Base-by-base conservation (phyloP, 2,888 invertebrate species). In the Teleiodes luculella region DNA sequence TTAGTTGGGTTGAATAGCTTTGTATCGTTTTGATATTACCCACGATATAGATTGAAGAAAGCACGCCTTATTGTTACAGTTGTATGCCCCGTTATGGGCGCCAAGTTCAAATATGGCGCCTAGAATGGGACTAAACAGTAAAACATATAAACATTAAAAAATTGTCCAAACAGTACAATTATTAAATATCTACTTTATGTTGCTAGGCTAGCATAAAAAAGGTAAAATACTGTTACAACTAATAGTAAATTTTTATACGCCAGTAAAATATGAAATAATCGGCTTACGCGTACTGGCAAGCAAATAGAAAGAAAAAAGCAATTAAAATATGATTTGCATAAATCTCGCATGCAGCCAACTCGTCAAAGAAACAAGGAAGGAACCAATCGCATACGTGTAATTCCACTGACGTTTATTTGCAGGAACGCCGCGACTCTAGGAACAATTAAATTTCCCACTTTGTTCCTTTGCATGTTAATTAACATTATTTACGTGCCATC, bases 1-100 rank as follows among this genome's bases (percentile, higher is more conserved):
- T 60, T 63, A 63, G 64, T 66, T 61, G 48, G 59, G 41, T 45
- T 54, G 54, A 55, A 52, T 46, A 28, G 54, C 37, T 52, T 59
- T 48, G 54, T 59, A 55, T 60, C 54, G 59, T 39, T 41, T 30
- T 28, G 10, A 35, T 28, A 30, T 30, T 37, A 16, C 13, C 35
- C 13, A 8, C 7, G 37, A 14, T 50, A 37, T 28, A 37, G 37
- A 50, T 10, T 10, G 24, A n/a, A 14, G 11, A 37, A 46, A 39
- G 7, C 2, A 11, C 3, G 14, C 8, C 33, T 43, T 43, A n/a
- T n/a, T 11, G 10, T 20, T 43, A 43, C 10, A 45, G 24, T 24
- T 24, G 5, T 2, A 24, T n/a, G 18, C 5, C 47, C 33, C 16
- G 14, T 47, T 8, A 6, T 33, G 18, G 47, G 31, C 33, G 18